Base-by-base conservation (phyloP, 2,888 invertebrate genomes). In the Stenotaenia linearis region DNA sequence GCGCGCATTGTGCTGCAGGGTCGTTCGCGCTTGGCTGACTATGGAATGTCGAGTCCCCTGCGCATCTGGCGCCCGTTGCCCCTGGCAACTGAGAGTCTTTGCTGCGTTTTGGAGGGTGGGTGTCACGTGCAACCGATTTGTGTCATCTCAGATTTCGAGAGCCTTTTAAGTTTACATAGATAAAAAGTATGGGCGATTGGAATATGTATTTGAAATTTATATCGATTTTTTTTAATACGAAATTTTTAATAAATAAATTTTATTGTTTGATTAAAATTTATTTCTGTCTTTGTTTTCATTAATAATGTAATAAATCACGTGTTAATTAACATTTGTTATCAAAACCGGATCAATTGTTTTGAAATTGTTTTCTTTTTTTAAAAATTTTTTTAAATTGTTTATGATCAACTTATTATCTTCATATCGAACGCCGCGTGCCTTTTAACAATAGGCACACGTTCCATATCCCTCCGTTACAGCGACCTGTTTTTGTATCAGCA, bases 1-100 rank as follows among this genome's bases (percentile, higher is more conserved):
- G 78, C 61, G 61, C 35, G 78, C 78, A 78, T 78, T 78, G 78
- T 78, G 50, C 56, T 78, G 25, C 28, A 78, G 78, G 78, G 50
- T 28, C 30, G 78, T 78, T 78, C 37, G 78, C 78, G 78, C 78
- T 50, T 78, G 78, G 78, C 56, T 78, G 78, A 37, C 50, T 18
- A 1, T 50, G 78, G 78, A 78, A 78, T 78, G 78, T 50, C 56
- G 21, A 56, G 56, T 56, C 56, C 56, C 56, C 56, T 21, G 1
- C 18, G 56, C 56, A 56, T 23, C 56, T 56, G 56, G 56, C 56
- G 75, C 15, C 18, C 35, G 30, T 30, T 35, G 75, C 75, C 32
- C 75, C 75, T 75, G 30, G 75, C 25, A 75, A 75, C 28, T 18
- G 32, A 75, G 32, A 21, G 56, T 56, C 56, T 56, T 56, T 56